A percentile compares a stretch with the other conserved stretches of the same genome.
Conservation (phyloP, 2,113 vertebrate genomes). For the Cottus gobio region DNA sequence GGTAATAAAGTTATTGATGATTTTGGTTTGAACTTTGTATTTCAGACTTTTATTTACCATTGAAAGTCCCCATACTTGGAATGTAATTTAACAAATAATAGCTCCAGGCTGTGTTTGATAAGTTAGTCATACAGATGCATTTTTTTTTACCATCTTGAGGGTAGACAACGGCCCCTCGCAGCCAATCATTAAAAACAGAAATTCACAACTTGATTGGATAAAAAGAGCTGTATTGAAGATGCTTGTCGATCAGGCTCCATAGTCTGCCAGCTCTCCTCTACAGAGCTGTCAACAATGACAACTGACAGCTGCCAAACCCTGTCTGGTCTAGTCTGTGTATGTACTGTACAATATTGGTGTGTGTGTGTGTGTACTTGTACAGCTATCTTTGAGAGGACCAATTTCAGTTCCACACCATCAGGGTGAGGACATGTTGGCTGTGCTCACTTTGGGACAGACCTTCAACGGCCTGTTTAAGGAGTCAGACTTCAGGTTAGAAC, state of each 20-base stretch:
- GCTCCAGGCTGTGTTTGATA: slow-evolving; percentile 30
- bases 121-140: slow-evolving; percentile 28
- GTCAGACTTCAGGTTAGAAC: background rate
- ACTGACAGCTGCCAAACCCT: slow-evolving; percentile 50
- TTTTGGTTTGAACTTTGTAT: slow-evolving; percentile 8
- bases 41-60: slow-evolving; percentile 15
- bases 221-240: slow-evolving; percentile 47
- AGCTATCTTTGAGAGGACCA: background rate
- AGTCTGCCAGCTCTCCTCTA: slow-evolving; percentile 37
- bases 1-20: slow-evolving; percentile 4
- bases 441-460: background rate
- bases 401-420: background rate
- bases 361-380: background rate
- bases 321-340: slow-evolving; percentile 38
- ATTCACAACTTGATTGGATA: slow-evolving; percentile 47
- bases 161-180: slow-evolving; percentile 41
- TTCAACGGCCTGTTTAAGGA: background rate
- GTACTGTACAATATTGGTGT: slow-evolving; percentile 9
- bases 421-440: background rate
- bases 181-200: slow-evolving; percentile 44
- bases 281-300: slow-evolving; percentile 61
- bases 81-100: slow-evolving; percentile 50
- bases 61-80: slow-evolving; percentile 22
- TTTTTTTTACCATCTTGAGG: slow-evolving; percentile 48
- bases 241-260: slow-evolving; percentile 66